A percentile compares a stretch with the other conserved stretches of the same genome.
These are phyloP conservation scores for Ichneumoninae sp. DNA, from an alignment of 2,888 invertebrate species.

Conservation along the genomic window DNA sequence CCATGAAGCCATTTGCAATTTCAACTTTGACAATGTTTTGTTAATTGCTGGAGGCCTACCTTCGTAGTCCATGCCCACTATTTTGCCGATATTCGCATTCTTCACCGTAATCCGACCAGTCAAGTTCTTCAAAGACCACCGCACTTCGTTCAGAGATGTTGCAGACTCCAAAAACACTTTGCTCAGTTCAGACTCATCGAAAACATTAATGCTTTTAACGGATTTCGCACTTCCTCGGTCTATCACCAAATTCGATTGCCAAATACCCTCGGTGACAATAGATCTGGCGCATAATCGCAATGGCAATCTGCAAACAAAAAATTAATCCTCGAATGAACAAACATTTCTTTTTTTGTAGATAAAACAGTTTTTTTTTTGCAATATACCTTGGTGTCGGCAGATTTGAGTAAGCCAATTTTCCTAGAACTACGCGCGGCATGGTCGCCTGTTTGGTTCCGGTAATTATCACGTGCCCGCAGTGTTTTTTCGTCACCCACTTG, in stretches of 20 bases:
- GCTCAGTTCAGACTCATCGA: constrained; percentile 69
- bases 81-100: constrained; percentile 43
- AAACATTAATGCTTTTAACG: constrained; percentile 68
- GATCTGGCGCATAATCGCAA: constrained; percentile 68
- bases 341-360: background rate
- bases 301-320: constrained; percentile 69
- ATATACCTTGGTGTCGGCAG: constrained; percentile 71
- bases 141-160: constrained; percentile 64
- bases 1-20: background rate
- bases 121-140: constrained; percentile 68
- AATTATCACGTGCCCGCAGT: constrained; percentile 83
- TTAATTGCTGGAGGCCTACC: constrained; percentile 29
- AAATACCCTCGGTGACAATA: constrained; percentile 69
- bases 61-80: constrained; percentile 50
- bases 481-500: constrained; percentile 78
- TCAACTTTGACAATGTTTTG: background rate
- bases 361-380: background rate
- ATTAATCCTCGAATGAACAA: background rate
- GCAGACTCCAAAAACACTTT: constrained; percentile 65
- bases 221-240: constrained; percentile 67
- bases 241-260: constrained; percentile 69
- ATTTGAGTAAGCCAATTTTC: constrained; percentile 63
- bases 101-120: constrained; percentile 64
- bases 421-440: constrained; percentile 79
- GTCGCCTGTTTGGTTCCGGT: constrained; percentile 85